Conservation (phyloP, 2,888 invertebrate species). For the Gryllus longicercus region DNA sequence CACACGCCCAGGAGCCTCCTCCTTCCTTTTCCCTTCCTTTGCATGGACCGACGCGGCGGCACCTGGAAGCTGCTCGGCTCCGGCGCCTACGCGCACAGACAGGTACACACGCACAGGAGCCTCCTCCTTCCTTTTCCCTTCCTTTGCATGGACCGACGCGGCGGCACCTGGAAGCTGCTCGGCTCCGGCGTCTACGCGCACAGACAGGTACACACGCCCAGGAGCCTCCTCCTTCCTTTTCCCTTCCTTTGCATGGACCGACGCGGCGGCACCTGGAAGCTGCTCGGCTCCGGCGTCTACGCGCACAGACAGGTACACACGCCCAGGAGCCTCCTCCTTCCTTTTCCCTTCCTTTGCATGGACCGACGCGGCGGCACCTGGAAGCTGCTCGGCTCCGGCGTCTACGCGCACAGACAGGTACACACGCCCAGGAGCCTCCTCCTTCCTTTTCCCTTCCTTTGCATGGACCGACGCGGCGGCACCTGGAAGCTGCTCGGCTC, state of each 20-base stretch:
- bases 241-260: conserved; percentile 95
- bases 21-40: no score
- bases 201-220: conserved; percentile 68
- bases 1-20: conserved; percentile 30
- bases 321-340: no score
- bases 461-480: conserved; percentile 90
- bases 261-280: conserved; percentile 92
- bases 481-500: conserved; percentile 94
- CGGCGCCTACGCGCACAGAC: conserved; percentile 92
- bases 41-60: conserved; percentile 90
- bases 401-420: conserved; percentile 93
- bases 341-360: no score
- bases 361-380: conserved; percentile 92
- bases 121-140: no score
- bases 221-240: no score
- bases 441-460: no score
- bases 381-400: conserved; percentile 91
- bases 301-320: conserved; percentile 83
- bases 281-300: conserved; percentile 90
- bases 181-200: conserved; percentile 94
- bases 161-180: conserved; percentile 92
- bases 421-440: conserved; percentile 30
- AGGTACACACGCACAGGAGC: conserved; percentile 56
- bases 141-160: conserved; percentile 91
- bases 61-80: conserved; percentile 94